A percentile compares a stretch with the other conserved stretches of the same genome.
phyloP scores from a whole-genome alignment of 2,113 vertebrate genomes.

The Clarias batrachus region DNA sequence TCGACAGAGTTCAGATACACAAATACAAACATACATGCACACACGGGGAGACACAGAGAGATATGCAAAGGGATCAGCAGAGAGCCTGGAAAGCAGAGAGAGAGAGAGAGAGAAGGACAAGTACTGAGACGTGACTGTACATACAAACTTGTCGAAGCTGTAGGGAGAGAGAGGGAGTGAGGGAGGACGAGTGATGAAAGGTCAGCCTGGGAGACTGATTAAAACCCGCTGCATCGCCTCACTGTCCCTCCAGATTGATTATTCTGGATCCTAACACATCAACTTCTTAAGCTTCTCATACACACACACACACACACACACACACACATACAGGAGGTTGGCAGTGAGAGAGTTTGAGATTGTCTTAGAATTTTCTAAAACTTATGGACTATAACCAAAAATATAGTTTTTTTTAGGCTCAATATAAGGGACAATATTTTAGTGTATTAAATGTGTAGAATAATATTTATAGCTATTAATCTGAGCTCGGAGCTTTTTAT shows the following conservation, averaged over 20 bases:
- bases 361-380: background rate
- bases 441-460: background rate
- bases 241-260: slow-evolving; percentile 19
- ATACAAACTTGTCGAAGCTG: slow-evolving; percentile 20
- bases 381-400: background rate
- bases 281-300: background rate
- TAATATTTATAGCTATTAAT: background rate
- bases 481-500: background rate
- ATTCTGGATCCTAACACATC: slow-evolving; percentile 17
- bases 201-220: slow-evolving; percentile 19
- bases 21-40: slow-evolving; percentile 17
- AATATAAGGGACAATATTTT: background rate
- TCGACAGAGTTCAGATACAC: slow-evolving; percentile 9
- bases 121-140: slow-evolving; percentile 36
- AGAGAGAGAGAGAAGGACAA: slow-evolving; percentile 8
- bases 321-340: background rate
- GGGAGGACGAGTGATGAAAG: background rate
- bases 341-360: background rate
- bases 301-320: background rate
- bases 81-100: background rate
- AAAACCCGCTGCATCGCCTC: slow-evolving; percentile 15
- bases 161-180: background rate
- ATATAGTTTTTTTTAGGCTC: background rate
- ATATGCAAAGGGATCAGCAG: background rate
- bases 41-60: background rate